Conservation (phyloP, 2,888 invertebrate species). For the Acanthosepion pharaonis region DNA sequence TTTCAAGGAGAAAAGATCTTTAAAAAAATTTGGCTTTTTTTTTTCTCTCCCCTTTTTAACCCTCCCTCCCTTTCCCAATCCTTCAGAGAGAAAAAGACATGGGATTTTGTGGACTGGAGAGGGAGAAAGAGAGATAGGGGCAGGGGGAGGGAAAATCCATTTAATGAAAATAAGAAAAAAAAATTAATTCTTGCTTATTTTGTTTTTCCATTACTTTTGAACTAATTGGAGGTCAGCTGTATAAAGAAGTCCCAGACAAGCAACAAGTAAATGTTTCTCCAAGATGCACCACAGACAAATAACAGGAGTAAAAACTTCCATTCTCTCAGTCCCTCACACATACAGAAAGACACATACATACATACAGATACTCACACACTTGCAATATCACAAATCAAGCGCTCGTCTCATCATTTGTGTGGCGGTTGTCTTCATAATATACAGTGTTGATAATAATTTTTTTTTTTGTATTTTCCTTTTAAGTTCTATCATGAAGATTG, state of each 20-base stretch:
- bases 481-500: background rate
- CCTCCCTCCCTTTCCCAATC: background rate
- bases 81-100: background rate
- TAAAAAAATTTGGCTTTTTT: background rate
- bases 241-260: background rate
- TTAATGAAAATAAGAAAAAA: background rate
- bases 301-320: background rate
- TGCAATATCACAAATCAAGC: background rate
- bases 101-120: background rate
- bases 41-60: background rate
- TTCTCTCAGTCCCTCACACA: background rate
- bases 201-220: background rate
- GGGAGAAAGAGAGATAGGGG: background rate
- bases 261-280: background rate
- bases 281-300: slow-evolving; percentile 33
- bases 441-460: background rate
- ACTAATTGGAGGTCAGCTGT: slow-evolving; percentile 14
- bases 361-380: background rate
- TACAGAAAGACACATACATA: background rate
- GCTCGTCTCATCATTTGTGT: background rate
- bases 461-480: background rate
- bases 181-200: background rate
- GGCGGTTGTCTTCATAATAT: background rate
- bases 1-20: background rate
- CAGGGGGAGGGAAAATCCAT: background rate